Base-by-base conservation (phyloP, 2,797 vertebrate species). In the Pangasius mekongensis region DNA sequence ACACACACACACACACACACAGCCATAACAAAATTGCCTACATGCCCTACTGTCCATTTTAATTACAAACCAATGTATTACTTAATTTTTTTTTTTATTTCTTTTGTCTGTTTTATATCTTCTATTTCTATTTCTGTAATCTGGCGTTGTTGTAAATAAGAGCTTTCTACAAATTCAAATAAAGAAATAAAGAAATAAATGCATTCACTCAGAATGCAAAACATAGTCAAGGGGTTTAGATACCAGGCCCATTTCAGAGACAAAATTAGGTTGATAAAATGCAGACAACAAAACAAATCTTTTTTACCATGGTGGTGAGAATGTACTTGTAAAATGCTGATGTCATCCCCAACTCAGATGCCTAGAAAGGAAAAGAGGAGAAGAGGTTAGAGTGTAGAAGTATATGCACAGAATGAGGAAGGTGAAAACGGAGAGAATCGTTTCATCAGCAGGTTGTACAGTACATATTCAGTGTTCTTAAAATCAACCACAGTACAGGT, bases 241-340 rank as follows among this genome's bases (percentile, higher is more conserved):
- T 67, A 13, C 43, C n/a, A 84, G 10, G 22, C 62, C 0, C 6
- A 52, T 67, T 84, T 33, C 82, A 30, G 3, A 67, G 24, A 52
- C 43, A 84, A 84, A 52, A 84, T 33, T 18, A 83, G 13, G 24
- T 20, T 80, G 77, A 58, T 36, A 33, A 60, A 82, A 2, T 5
- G 16, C 82, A 84, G n/a, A 67, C 43, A 67, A 66, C 7, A 49
- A 83, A 30, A 64, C 5, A 24, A 27, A 49, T 67, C 91, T 90
- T 93, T 92, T 94, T 93, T 93, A 93, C 94, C 95, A 95, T 95
- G 93, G 94, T 94, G 92, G 93, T 93, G 87, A 95, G 94, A 94
- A 95, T 95, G 94, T 95, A 95, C 94, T 96, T 96, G 95, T 96
- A 95, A 95, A 96, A 94, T 91, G 95, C 92, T 93, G 94, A 92